Base-by-base conservation (phyloP, 92 coral and sea anemone species). In the Epizoanthus illoricatus region DNA sequence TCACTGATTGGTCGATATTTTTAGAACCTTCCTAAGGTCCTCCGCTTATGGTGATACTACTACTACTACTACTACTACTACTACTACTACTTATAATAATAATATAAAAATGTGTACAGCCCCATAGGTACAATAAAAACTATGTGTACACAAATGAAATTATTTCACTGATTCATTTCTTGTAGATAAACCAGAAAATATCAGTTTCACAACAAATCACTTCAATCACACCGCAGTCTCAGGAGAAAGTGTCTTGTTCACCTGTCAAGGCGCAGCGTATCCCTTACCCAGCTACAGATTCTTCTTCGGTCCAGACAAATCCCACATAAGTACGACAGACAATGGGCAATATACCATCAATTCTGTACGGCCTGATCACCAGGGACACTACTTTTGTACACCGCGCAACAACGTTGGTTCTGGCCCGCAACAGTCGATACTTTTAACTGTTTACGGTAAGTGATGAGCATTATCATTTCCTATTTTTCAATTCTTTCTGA, bases 161-260 rank as follows among this genome's bases (percentile, higher is more conserved):
- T 63, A 17, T 63, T 24, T 63, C 68, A 0, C 7, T 24, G 13
- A 1, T n/a, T 23, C 39, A 13, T 72, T 42, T 75, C 36, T 78
- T 78, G 72, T 16, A 78, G 82, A 78, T 63, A 78, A 63, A 64
- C 82, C 82, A 42, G 82, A 78, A 66, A 18, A 47, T 13, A 62
- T 71, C 13, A 45, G 12, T 15, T 64, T 78, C 23, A 63, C 71
- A n/a, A n/a, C 71, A 23, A 78, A 63, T 61, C 82, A 62, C 82
- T 64, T 21, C 61, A 45, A 15, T 17, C 58, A 64, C 15, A 63
- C 17, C 5, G 62, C 71, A 12, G 42, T 45, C 41, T 56, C 21
- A 23, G 82, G 82, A 43, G 21, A 78, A 5, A 23, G 12, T 19
- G 82, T 78, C 33, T 20, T 64, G 10, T 63, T 78, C 17, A 78